Conservation (phyloP, 2,113 vertebrate genomes). For the Colaptes auratus region DNA sequence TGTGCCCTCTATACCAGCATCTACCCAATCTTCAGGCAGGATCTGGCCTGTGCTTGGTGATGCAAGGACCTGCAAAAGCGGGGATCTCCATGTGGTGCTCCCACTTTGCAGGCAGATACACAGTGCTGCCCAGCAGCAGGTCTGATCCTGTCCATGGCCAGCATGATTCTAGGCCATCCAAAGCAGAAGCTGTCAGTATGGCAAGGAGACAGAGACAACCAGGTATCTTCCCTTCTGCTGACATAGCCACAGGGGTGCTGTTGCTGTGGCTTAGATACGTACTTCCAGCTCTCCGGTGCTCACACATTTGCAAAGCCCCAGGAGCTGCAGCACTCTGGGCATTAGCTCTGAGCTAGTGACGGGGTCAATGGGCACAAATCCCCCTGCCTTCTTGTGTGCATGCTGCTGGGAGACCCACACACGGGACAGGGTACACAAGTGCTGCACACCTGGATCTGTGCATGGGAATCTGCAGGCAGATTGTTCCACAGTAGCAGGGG, state of each 20-base stretch:
- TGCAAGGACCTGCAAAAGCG: not conserved
- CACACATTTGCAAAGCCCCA: not conserved
- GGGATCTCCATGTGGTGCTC: not conserved
- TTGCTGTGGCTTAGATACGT: not conserved
- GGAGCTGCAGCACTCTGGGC: not conserved
- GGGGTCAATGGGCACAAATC: not conserved
- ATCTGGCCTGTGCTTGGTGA: fast-evolving
- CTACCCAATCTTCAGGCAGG: not conserved
- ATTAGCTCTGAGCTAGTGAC: not conserved
- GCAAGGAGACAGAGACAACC: not conserved
- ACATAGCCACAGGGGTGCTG: not conserved
- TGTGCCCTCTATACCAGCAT: fast-evolving
- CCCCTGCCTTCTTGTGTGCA: fast-evolving
- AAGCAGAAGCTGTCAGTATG: not conserved
- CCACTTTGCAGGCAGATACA: not conserved
- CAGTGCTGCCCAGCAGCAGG: not conserved
- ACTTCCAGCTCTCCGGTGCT: not conserved
- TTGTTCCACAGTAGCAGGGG: not conserved
- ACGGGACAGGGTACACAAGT: not conserved
- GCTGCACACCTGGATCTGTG: not conserved
- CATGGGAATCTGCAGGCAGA: constrained; percentile 12
- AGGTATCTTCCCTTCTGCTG: not conserved
- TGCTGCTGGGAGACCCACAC: not conserved
- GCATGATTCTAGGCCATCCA: not conserved
- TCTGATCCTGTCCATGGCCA: not conserved